Conservation (phyloP, 2,888 invertebrate species). For the Scrobipalpa atriplicella region DNA sequence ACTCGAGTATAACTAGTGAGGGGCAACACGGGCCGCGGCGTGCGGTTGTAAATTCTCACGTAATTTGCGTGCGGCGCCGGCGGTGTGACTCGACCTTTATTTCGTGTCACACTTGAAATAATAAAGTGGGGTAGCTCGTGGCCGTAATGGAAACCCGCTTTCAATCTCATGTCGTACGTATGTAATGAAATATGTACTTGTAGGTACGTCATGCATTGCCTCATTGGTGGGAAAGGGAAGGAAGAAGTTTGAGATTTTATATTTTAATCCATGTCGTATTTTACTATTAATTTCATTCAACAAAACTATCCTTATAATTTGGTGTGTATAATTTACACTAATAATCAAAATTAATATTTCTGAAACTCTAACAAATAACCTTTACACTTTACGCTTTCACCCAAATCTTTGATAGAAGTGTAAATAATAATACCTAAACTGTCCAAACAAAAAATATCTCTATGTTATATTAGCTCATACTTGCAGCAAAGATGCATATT, state of each 20-base stretch:
- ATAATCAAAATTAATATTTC: too few species aligned
- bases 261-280: too few species aligned
- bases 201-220: background rate
- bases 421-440: too few species aligned
- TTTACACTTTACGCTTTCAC: too few species aligned
- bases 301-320: too few species aligned
- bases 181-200: background rate
- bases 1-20: slow-evolving; percentile 12
- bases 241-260: too few species aligned
- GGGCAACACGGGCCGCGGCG: background rate
- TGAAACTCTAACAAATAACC: too few species aligned
- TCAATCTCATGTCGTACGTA: background rate
- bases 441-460: too few species aligned
- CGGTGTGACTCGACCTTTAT: background rate
- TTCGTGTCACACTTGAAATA: slow-evolving; percentile 6
- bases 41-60: slow-evolving; percentile 23
- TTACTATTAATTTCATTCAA: too few species aligned
- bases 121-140: background rate
- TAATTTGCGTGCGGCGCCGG: slow-evolving; percentile 5
- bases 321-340: too few species aligned
- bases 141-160: background rate
- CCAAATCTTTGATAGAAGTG: too few species aligned
- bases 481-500: background rate
- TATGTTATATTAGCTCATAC: background rate
- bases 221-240: too few species aligned